These are phyloP conservation scores for Polyergus mexicanus DNA, from an alignment of 1,140 invertebrate species.

Conservation along the genomic window DNA sequence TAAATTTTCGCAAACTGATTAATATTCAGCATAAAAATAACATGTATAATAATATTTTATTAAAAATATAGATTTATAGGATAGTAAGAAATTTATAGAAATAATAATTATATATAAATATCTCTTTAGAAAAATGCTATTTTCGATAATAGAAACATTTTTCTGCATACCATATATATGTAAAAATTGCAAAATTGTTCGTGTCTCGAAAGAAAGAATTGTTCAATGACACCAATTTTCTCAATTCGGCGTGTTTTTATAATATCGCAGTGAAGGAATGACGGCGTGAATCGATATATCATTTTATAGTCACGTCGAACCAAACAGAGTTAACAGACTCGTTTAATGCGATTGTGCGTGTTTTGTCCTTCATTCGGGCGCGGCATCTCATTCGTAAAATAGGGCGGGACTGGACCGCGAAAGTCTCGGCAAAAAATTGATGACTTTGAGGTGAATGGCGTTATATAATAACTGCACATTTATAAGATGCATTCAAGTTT, in stretches of 20 bases:
- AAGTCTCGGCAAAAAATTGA: conserved; percentile 50
- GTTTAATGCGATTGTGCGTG: conserved; percentile 50
- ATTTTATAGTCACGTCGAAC: conserved; percentile 6
- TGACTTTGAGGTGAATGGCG: conserved; percentile 45
- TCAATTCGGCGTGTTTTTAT: conserved; percentile 18
- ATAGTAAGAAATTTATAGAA: neutral
- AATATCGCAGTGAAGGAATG: neutral
- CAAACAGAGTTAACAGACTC: conserved; percentile 61
- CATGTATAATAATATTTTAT: neutral
- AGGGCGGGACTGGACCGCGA: neutral
- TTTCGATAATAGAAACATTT: neutral
- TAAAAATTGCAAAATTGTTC: conserved; percentile 16
- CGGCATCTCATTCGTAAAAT: conserved; percentile 53
- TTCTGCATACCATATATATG: neutral
- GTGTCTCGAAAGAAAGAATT: neutral
- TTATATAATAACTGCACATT: conserved; percentile 34
- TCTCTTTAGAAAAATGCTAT: neutral
- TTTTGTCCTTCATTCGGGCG: conserved; percentile 61
- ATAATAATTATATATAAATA: neutral
- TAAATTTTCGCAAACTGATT: neutral
- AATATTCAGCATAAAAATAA: neutral
- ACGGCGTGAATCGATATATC: conserved; percentile 23
- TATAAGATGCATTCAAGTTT: conserved; percentile 30
- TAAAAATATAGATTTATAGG: neutral
- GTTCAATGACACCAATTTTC: neutral